A percentile compares a stretch with the other conserved stretches of the same genome.
These are phyloP conservation scores for Lasioglossum lativentre DNA, from an alignment of 2,888 invertebrate species.

Conservation along the genomic window DNA sequence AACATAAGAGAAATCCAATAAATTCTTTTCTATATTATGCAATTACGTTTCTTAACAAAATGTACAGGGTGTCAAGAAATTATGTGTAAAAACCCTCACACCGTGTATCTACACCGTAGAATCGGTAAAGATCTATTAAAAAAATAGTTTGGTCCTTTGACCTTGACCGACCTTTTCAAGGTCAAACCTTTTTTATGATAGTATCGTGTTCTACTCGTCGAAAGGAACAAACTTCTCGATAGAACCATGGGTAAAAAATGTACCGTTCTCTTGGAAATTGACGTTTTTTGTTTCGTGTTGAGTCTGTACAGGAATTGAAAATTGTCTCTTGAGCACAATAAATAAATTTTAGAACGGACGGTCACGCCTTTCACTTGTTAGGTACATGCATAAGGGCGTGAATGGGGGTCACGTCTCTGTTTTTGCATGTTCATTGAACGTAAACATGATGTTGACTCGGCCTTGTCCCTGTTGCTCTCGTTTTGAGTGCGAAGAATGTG, in stretches of 20 bases:
- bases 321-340: neutral
- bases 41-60: neutral
- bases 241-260: no score
- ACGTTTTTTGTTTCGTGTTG: neutral
- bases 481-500: constrained; percentile 31
- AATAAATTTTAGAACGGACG: constrained; percentile 15
- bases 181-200: no score
- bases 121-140: no score
- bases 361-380: constrained; percentile 26
- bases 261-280: no score
- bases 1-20: neutral
- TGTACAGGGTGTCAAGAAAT: neutral
- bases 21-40: neutral
- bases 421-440: constrained; percentile 62
- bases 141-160: no score
- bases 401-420: constrained; percentile 53
- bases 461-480: constrained; percentile 26
- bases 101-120: no score
- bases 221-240: no score
- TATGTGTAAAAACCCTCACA: no score
- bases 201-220: no score
- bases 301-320: neutral
- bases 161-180: no score
- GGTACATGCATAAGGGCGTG: constrained; percentile 8
- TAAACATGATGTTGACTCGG: constrained; percentile 56